Conservation (phyloP, 2,113 vertebrate species). For the Accipiter virgatus region DNA sequence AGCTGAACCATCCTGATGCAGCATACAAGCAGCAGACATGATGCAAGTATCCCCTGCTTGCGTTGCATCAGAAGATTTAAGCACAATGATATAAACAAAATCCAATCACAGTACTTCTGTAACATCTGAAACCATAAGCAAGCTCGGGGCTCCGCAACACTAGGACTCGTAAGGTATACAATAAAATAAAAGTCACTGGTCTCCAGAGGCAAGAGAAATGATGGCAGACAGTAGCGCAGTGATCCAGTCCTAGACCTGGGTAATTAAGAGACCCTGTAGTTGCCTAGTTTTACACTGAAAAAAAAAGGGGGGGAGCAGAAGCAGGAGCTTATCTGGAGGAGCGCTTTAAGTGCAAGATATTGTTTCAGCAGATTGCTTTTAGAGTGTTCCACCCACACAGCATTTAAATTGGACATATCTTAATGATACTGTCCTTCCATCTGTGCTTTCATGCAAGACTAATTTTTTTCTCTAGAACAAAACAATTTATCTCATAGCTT, state of each 20-base stretch:
- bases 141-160: rapidly evolving
- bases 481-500: background rate
- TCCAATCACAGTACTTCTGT: background rate
- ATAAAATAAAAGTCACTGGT: background rate
- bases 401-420: background rate
- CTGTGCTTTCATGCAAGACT: background rate
- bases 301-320: background rate
- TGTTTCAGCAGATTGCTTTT: background rate
- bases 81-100: background rate
- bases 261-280: background rate
- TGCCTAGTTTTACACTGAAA: background rate
- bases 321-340: background rate
- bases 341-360: background rate
- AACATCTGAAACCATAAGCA: background rate
- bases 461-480: background rate
- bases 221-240: background rate
- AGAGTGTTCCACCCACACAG: background rate
- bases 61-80: background rate
- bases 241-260: background rate
- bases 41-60: background rate
- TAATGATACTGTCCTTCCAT: background rate
- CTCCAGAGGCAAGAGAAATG: background rate
- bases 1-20: background rate
- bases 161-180: rapidly evolving
- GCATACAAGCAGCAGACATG: background rate